Evolutionary conservation across 2,888 invertebrate species (phyloP), one percentile per base, ranked within the genome.

Genomic region (Rotaria macrura): DNA sequence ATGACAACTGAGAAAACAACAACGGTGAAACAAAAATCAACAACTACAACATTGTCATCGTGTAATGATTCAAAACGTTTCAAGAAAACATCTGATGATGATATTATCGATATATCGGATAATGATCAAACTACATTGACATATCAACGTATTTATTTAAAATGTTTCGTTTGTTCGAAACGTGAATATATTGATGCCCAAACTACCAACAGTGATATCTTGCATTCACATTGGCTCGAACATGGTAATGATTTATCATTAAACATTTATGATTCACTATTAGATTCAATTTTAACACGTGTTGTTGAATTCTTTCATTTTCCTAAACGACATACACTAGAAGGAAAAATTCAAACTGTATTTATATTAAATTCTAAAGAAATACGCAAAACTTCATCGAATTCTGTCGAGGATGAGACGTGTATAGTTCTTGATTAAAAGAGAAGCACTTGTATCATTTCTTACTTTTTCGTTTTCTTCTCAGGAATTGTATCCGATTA

Each of bases 281-380:
- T 79, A 6, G 79, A 79, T 79, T 43, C 40, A 14, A 40, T n/a
- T 25, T n/a, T 79, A 43, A 79, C 79, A 43, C 40, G 79, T 43
- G 43, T 79, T 40, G 79, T 79, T 0, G 79, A 79, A 40, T 79
- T 79, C 43, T 79, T 79, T 43, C 0, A n/a, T 20, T n/a, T 38
- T 43, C 25, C 79, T 23, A 79, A 79, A 79, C 10, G n/a, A 43
- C 79, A 79, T 20, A 12, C n/a, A 43, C n/a, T 79, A n/a, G 79
- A 79, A 43, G 79, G 79, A 79, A 79, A 79, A 43, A n/a, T 79
- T 43, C 43, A 79, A 79, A 43, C 40, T 20, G 25, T 79, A 43
- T 79, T 79, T 79, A 79, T 79, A n/a, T n/a, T 79, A 10, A 79
- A 79, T 43, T 40, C 43, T 5, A 40, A 79, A 79, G 79, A 79